Evolutionary conservation across 2,113 vertebrate species (phyloP), one percentile per base, ranked within the genome.

Genomic region (Pterophyllum scalare): DNA sequence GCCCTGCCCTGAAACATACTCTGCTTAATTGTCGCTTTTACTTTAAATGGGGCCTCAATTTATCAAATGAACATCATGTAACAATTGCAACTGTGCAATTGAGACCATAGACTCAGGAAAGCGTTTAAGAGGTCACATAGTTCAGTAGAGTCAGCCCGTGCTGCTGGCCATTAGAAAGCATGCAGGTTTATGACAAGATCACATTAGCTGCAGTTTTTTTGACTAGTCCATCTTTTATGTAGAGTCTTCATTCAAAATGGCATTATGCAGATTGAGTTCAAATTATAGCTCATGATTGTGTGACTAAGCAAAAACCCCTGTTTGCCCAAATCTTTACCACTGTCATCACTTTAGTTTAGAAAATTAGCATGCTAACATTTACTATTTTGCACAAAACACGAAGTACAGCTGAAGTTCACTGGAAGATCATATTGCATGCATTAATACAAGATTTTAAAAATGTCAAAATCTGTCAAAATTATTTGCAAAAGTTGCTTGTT

Each of bases 61-160:
- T 49, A 49, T 31, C 7, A 70, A 0, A 70, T 70, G 10, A 52
- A 28, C 24, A 31, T 52, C 8, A 1, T 4, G 24, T 28, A 4
- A 14, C 15, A 67, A 43, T 26, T 65, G n/a, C 43, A 46, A 14
- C 13, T 19, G 64, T 43, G 38, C 22, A 67, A 70, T 12, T 70
- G 64, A 70, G 22, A 46, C 3, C 11, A 49, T 70, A 2, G 49
- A 49, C 24, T 13, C 19, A 24, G 4, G 10, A 52, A 52, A 13
- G 43, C 0, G 1, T 70, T 52, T 20, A 70, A 70, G 24, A 52
- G 64, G 15, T 49, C 64, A 28, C 0, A 28, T 28, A 28, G 28
- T 28, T 28, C 11, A 43, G 40, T 5, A 14, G 12, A 14, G 12
- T 12, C 40, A 43, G 14, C 19, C 24, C 19, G 15, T 28, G 43